Evolutionary conservation across 2,113 vertebrate genomes (phyloP).

Genomic region (Psilopsiagon aurifrons): DNA sequence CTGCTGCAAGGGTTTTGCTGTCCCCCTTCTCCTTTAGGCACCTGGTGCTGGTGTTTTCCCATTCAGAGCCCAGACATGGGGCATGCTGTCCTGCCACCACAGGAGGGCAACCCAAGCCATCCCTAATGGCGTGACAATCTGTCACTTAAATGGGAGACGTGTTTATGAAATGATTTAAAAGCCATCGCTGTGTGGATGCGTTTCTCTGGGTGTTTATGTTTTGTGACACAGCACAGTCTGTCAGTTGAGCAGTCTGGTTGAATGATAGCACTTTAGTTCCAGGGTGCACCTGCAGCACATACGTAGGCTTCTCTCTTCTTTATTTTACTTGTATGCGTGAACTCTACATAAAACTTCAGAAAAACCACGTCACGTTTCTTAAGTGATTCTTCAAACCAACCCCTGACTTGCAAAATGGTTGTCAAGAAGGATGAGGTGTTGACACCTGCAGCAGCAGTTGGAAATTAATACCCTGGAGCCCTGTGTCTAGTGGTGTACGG

Average conservation of each 20-base stretch:
- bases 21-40: not conserved
- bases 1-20: not conserved
- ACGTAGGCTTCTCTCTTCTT: not conserved
- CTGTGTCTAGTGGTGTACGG: accelerated
- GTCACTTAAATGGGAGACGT: not conserved
- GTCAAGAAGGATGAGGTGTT: not conserved
- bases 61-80: not conserved
- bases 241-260: not conserved
- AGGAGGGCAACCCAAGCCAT: not conserved
- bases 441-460: not conserved
- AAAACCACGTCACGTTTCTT: not conserved
- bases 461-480: not conserved
- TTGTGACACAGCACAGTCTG: not conserved
- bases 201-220: not conserved
- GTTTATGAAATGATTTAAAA: not conserved
- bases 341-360: not conserved
- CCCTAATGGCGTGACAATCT: not conserved
- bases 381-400: not conserved
- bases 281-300: not conserved
- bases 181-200: accelerated
- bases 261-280: not conserved
- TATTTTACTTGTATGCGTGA: not conserved
- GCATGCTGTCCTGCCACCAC: not conserved
- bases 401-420: not conserved
- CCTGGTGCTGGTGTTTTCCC: accelerated